Evolutionary conservation across 2,888 invertebrate species (phyloP), one percentile per base, ranked within the genome.

Genomic region (Hipparchia sbordonii): DNA sequence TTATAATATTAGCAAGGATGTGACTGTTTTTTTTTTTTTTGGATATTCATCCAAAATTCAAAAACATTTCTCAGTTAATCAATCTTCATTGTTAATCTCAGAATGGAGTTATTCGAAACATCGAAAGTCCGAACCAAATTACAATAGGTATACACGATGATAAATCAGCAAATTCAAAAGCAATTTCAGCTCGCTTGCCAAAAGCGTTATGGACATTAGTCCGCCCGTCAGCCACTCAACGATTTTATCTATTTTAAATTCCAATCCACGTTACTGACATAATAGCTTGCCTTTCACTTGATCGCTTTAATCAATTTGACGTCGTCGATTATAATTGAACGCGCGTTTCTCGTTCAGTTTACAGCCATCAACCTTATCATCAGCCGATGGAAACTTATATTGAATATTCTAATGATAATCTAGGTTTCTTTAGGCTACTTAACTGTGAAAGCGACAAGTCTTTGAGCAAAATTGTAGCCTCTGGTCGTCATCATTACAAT

Each of bases 201-300:
- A 76, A 73, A 73, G 45, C 63, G 74, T 70, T 70, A 65, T 68
- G 63, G 74, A 71, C 68, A 70, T 74, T 74, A 60, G 48, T 66
- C 54, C 66, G 51, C 45, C 57, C 59, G 57, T 70, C 68, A 72
- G 57, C 13, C 67, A 56, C 9, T 67, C 67, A 46, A 71, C 62
- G 63, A 72, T 67, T 70, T 71, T 76, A 74, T 74, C 72, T 68
- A 72, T 75, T 72, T 74, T 8, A 56, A 70, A 72, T 74, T 72
- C 13, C 71, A 65, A 68, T 73, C 66, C 71, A 73, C 74, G 74
- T 75, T 77, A 75, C 72, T 61, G 51, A 57, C 45, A 59, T 62
- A 67, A 75, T 72, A 70, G 52, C 68, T 75, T 73, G 70, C 76
- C 84, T 84, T 85, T 84, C 84, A 82, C 83, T 78, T 68, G 77